These are phyloP conservation scores for Girardinichthys multiradiatus DNA, from an alignment of 2,113 vertebrate genomes.

Conservation along the genomic window DNA sequence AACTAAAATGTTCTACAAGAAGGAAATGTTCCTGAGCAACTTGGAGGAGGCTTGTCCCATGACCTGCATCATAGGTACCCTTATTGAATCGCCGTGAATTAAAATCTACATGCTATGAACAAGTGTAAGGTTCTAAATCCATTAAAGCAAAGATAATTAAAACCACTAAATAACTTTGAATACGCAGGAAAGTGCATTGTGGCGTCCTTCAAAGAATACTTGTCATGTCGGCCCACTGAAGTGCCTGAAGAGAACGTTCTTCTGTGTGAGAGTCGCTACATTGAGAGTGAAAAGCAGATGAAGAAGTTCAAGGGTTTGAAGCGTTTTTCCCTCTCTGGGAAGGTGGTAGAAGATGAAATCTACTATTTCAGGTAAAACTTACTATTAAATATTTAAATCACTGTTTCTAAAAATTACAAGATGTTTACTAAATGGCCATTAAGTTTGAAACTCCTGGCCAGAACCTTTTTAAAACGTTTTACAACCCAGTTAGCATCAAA, in stretches of 20 bases:
- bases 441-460: too few species aligned
- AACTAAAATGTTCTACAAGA: constrained; percentile 99
- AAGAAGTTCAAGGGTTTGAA: constrained; percentile 99
- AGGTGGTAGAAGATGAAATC: constrained; percentile 98
- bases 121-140: too few species aligned
- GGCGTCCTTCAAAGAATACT: constrained; percentile 96
- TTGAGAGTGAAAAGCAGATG: constrained; percentile 98
- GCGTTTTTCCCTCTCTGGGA: constrained; percentile 95
- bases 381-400: background rate
- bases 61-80: constrained; percentile 94
- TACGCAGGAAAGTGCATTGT: constrained; percentile 93
- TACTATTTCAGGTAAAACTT: constrained; percentile 93
- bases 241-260: constrained; percentile 93
- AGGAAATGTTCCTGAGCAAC: constrained; percentile 98
- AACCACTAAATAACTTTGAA: constrained; percentile 6
- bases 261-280: constrained; percentile 98
- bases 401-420: background rate
- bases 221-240: constrained; percentile 96
- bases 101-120: background rate
- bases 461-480: too few species aligned
- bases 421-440: background rate
- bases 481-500: too few species aligned
- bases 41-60: constrained; percentile 96
- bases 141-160: background rate
- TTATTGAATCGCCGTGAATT: background rate